Conservation (phyloP, 1,140 invertebrate genomes). For the Heliconius congener region DNA sequence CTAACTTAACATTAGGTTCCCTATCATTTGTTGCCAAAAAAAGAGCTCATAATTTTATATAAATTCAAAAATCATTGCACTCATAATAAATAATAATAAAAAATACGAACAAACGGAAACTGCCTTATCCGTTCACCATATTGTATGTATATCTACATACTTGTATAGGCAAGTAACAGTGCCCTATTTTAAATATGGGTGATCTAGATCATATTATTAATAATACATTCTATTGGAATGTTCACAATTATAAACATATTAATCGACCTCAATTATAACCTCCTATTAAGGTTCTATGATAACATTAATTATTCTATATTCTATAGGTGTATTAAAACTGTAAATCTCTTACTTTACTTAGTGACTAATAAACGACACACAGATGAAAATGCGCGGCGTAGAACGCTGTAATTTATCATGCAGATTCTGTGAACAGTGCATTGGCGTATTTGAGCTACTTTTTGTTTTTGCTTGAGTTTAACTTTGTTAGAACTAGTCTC, state of each 20-base stretch:
- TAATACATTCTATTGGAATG: slow-evolving; percentile 4
- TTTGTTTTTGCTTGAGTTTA: no score
- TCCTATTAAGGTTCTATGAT: background rate
- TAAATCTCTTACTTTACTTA: no score
- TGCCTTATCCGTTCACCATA: background rate
- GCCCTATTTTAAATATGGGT: slow-evolving; percentile 5
- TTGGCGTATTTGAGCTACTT: no score
- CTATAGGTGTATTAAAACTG: no score
- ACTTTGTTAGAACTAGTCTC: no score
- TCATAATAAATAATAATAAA: background rate
- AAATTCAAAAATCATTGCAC: background rate
- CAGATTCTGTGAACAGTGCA: no score
- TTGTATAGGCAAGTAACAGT: background rate
- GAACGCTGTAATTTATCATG: no score
- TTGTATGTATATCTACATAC: background rate
- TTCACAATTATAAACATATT: slow-evolving; percentile 8
- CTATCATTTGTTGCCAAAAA: no score
- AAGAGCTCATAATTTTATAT: background rate
- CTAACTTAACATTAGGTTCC: no score
- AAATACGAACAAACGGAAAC: background rate
- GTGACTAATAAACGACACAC: background rate
- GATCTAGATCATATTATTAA: slow-evolving; percentile 9
- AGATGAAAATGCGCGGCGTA: background rate
- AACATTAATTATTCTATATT: background rate
- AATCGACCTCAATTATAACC: background rate